Evolutionary conservation across 1,140 invertebrate genomes (phyloP).

Genomic region (Carcinoscorpius rotundicauda): DNA sequence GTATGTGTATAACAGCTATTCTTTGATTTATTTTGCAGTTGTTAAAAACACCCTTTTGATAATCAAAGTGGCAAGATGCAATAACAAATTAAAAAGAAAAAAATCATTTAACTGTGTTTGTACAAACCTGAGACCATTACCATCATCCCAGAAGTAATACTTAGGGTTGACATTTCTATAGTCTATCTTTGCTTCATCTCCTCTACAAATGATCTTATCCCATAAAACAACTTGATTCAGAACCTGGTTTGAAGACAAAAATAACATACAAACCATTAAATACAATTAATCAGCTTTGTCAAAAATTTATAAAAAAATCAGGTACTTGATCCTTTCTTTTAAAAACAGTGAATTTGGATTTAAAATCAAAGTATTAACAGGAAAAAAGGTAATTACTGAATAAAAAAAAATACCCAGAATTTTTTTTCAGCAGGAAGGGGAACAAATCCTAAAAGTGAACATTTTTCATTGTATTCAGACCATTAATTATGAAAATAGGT

Average conservation of each 20-base stretch:
- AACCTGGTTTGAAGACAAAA: conserved; percentile 14
- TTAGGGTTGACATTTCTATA: conserved; percentile 93
- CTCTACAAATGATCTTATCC: conserved; percentile 95
- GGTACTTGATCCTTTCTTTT: neutral
- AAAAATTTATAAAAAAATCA: neutral
- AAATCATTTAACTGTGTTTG: conserved; percentile 28
- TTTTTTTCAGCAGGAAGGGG: too few species aligned
- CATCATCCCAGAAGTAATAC: conserved; percentile 99
- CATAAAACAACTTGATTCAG: conserved; percentile 89
- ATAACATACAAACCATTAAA: too few species aligned
- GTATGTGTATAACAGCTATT: too few species aligned
- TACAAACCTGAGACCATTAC: conserved; percentile 74
- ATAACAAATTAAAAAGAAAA: conserved; percentile 3
- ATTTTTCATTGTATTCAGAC: too few species aligned
- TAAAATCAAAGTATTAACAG: neutral
- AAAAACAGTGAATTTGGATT: neutral
- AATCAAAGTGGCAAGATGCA: neutral
- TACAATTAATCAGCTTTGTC: too few species aligned
- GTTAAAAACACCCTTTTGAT: neutral
- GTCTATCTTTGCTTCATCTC: conserved; percentile 79
- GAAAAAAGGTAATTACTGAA: too few species aligned
- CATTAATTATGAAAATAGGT: too few species aligned
- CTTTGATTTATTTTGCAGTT: neutral
- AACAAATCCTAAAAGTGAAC: too few species aligned
- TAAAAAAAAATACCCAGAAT: too few species aligned